Base-by-base conservation (phyloP, 2,113 vertebrate species). In the Rynchops niger region DNA sequence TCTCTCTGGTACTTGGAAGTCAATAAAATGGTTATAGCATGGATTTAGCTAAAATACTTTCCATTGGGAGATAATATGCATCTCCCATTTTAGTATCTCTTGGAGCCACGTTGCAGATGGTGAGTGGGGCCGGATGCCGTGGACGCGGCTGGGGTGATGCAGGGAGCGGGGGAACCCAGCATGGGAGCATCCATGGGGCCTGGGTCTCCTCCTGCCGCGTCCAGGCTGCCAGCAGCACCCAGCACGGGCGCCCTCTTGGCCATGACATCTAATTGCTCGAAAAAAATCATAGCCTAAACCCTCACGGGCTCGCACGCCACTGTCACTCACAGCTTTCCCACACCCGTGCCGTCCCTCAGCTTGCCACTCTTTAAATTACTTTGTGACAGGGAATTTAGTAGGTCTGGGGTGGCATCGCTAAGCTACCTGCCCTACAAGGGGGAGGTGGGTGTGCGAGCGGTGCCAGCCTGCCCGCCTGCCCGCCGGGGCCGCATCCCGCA, bases 11-110 rank as follows among this genome's bases (percentile, higher is more conserved):
- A 59, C 84, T 95, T 58, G 66, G 62, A 97, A 97, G 93, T 96
- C 89, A 95, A 95, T 95, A 95, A 95, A 93, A 88, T 88, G 95
- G 78, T 93, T 95, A 94, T 73, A 96, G 71, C 91, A 95, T 95
- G 95, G 95, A 55, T 96, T 94, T 91, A 96, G 93, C 84, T 77
- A 71, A 83, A 94, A 97, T 94, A 95, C 38, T 95, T 97, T 97
- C 94, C 93, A 88, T 11, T 42, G 67, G 89, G 89, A 85, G 50
- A 88, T 50, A 86, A 70, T 40, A n/a, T 29, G 59, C 63, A 66
- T 85, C 87, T 86, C 82, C 78, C 70, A 81, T 67, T 82, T 73
- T 78, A 40, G 82, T 38, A 56, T 23, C 47, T 50, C 89, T 49
- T 38, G 61, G 71, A 87, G 84, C 70, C 74, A 67, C 2, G 2